phyloP scores from a whole-genome alignment of 2,797 vertebrate genomes.

The Catharus ustulatus region DNA sequence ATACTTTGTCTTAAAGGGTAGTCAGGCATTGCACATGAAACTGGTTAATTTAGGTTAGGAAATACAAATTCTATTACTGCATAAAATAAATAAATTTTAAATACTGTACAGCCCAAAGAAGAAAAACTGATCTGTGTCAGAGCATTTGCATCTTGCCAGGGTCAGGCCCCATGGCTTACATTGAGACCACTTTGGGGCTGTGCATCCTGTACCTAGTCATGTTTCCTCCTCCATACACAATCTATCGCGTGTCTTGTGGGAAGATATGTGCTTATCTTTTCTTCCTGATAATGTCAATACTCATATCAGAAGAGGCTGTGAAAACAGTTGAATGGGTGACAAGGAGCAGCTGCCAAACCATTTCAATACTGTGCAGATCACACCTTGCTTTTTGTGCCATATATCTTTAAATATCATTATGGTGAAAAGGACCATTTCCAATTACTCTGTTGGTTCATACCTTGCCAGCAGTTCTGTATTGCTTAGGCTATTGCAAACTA shows the following conservation, averaged over 20 bases:
- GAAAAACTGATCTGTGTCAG: not conserved
- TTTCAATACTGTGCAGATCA: accelerated
- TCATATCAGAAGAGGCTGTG: not conserved
- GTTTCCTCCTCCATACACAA: not conserved
- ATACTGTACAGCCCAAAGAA: not conserved
- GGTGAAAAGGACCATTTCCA: not conserved
- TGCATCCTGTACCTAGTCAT: not conserved
- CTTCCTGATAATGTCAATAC: not conserved
- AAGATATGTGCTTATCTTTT: not conserved
- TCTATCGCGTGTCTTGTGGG: accelerated
- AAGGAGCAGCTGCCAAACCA: not conserved
- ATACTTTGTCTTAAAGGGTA: not conserved
- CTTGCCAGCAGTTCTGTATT: not conserved
- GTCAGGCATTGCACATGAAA: not conserved
- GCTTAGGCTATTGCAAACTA: not conserved
- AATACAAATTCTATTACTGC: not conserved
- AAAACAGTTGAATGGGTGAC: not conserved
- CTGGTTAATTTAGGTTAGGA: not conserved
- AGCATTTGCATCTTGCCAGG: not conserved
- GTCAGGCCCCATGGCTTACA: not conserved
- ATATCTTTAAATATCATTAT: not conserved
- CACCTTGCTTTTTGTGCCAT: not conserved
- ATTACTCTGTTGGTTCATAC: not conserved
- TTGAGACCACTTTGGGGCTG: accelerated
- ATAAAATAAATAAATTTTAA: not conserved